phyloP scores from a whole-genome alignment of 2,113 vertebrate species.

The Indicator maculatus region DNA sequence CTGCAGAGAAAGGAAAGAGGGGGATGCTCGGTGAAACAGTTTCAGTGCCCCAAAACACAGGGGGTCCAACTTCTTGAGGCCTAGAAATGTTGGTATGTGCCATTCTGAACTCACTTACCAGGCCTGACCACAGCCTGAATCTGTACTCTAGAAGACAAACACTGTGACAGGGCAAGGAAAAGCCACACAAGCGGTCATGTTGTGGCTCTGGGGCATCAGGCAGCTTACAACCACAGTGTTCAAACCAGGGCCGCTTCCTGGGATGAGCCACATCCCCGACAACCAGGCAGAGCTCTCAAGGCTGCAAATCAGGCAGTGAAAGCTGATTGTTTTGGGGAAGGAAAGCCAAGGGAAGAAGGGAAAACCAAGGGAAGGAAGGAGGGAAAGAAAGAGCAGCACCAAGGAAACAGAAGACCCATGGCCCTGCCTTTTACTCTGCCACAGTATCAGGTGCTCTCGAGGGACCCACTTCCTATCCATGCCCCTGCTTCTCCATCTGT shows the following conservation, averaged over 20 bases:
- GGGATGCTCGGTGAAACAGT: not conserved
- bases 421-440: not conserved
- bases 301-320: not conserved
- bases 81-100: fast-evolving
- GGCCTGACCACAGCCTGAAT: not conserved
- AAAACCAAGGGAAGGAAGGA: no score
- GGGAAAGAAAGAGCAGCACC: not conserved
- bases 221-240: not conserved
- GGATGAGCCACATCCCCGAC: not conserved
- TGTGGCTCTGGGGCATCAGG: not conserved
- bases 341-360: not conserved
- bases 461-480: not conserved
- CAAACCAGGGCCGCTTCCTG: not conserved
- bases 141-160: not conserved
- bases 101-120: not conserved
- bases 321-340: not conserved
- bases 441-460: not conserved
- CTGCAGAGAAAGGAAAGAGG: conserved; percentile 66
- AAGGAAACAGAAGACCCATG: not conserved
- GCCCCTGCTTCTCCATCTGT: not conserved
- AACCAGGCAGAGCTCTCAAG: not conserved
- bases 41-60: not conserved
- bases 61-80: not conserved
- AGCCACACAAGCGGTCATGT: not conserved
- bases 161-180: not conserved